phyloP scores from a whole-genome alignment of 2,888 invertebrate species.

The Ormyrus thymus region DNA sequence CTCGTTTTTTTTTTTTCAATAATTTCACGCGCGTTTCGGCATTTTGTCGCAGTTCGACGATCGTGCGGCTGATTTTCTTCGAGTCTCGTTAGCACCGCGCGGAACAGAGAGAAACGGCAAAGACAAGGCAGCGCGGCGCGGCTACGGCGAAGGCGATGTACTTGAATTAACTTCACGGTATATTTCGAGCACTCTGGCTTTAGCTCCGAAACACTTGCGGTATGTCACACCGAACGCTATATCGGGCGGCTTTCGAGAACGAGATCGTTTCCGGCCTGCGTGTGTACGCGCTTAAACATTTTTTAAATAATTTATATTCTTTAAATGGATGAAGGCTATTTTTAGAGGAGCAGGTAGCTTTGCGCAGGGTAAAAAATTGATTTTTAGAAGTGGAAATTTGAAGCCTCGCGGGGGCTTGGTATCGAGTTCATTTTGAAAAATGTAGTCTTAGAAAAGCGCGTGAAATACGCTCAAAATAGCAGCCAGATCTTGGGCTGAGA shows the following conservation, averaged over 20 bases:
- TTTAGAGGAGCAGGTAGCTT: slow-evolving; percentile 3
- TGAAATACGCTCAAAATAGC: no score
- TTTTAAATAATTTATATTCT: no score
- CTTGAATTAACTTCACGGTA: slow-evolving; percentile 69
- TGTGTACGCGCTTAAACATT: neutral
- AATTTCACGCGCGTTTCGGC: no score
- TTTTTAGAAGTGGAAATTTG: slow-evolving; percentile 31
- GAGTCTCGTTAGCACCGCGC: slow-evolving; percentile 12
- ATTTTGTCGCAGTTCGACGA: no score
- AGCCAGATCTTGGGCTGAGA: no score
- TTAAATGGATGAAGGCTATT: neutral
- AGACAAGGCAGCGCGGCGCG: slow-evolving; percentile 33
- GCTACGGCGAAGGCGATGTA: slow-evolving; percentile 65
- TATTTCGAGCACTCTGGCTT: slow-evolving; percentile 71
- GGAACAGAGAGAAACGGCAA: slow-evolving; percentile 16
- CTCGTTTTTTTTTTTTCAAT: no score
- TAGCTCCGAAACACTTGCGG: slow-evolving; percentile 68
- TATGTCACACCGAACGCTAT: slow-evolving; percentile 63
- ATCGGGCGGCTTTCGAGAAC: slow-evolving; percentile 45
- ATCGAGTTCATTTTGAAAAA: slow-evolving; percentile 11
- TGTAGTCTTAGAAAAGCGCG: neutral
- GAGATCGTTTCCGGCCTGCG: slow-evolving; percentile 45
- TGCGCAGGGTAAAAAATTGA: slow-evolving; percentile 7
- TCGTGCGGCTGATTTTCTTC: neutral
- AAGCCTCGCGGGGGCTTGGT: slow-evolving; percentile 2